Evolutionary conservation across 2,888 invertebrate genomes (phyloP).

Genomic region (Lithophane ornitopus): DNA sequence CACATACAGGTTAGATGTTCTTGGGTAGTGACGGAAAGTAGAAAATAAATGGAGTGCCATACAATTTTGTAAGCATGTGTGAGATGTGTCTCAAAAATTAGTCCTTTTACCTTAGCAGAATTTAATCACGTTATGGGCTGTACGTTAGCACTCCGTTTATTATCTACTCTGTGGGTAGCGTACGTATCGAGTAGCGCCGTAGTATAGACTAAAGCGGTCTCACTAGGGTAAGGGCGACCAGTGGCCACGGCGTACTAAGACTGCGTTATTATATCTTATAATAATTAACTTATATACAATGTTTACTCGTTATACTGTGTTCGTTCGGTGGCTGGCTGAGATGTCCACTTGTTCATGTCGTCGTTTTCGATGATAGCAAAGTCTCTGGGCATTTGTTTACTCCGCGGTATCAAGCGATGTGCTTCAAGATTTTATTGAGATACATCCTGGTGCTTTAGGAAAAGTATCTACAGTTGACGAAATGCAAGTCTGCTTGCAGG

Average conservation of each 20-base stretch:
- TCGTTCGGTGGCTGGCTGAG: conserved; percentile 65
- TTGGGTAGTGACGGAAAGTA: conserved; percentile 68
- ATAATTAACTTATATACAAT: conserved; percentile 77
- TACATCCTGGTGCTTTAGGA: neutral
- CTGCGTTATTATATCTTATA: conserved; percentile 81
- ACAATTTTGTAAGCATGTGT: neutral
- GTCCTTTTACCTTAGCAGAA: neutral
- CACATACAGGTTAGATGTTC: conserved; percentile 80
- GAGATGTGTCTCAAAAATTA: neutral
- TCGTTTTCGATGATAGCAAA: conserved; percentile 60
- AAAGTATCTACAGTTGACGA: neutral
- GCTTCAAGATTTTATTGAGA: neutral
- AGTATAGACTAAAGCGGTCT: conserved; percentile 79
- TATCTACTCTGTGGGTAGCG: conserved; percentile 66
- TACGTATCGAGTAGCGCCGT: conserved; percentile 79
- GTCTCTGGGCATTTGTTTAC: conserved; percentile 35
- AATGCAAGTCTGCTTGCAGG: neutral
- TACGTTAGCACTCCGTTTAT: conserved; percentile 32
- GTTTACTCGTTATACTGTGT: conserved; percentile 81
- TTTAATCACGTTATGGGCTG: neutral
- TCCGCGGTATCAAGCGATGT: conserved; percentile 1
- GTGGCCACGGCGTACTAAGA: conserved; percentile 85
- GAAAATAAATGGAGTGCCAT: conserved; percentile 41
- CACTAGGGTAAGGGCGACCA: conserved; percentile 78
- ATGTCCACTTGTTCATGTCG: conserved; percentile 51